A percentile compares a stretch with the other conserved stretches of the same genome.
These are phyloP conservation scores for Drosophila kurseongensis DNA, from an alignment of 1,140 invertebrate species.

Conservation along the genomic window DNA sequence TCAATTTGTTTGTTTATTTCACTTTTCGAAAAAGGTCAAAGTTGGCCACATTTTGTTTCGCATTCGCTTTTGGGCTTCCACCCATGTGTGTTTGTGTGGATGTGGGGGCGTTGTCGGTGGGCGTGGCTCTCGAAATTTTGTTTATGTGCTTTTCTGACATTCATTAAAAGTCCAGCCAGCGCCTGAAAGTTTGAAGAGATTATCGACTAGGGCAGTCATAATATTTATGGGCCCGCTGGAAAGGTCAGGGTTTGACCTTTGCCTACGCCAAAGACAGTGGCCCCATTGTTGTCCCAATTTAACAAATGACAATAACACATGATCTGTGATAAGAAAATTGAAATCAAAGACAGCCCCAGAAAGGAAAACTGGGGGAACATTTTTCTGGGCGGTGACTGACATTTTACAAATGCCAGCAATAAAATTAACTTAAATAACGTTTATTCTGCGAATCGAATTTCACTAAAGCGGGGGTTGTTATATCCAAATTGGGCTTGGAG, in stretches of 20 bases:
- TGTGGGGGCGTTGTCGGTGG: constrained; percentile 9
- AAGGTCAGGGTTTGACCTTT: constrained; percentile 55
- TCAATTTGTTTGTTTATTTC: constrained; percentile 80
- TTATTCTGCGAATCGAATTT: constrained; percentile 61
- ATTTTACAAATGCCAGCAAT: constrained; percentile 68
- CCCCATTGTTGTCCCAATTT: constrained; percentile 26
- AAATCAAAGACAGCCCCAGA: constrained; percentile 38
- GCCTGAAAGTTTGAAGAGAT: constrained; percentile 48
- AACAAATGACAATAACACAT: constrained; percentile 55
- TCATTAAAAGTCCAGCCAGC: constrained; percentile 52
- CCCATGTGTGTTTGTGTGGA: constrained; percentile 17
- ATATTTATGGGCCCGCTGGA: constrained; percentile 53
- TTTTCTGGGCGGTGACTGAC: constrained; percentile 36
- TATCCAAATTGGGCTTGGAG: neutral
- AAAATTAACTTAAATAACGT: constrained; percentile 69
- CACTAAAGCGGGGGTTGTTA: constrained; percentile 9
- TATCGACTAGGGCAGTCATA: constrained; percentile 47
- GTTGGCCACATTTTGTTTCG: constrained; percentile 56
- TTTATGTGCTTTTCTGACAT: constrained; percentile 61
- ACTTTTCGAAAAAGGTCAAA: constrained; percentile 74
- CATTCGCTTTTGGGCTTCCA: constrained; percentile 22
- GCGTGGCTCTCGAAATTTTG: constrained; percentile 57
- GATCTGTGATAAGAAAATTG: constrained; percentile 47
- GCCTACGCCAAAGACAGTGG: constrained; percentile 21
- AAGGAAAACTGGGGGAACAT: constrained; percentile 3